phyloP scores from a whole-genome alignment of 2,797 vertebrate genomes.

The Alosa sapidissima region DNA sequence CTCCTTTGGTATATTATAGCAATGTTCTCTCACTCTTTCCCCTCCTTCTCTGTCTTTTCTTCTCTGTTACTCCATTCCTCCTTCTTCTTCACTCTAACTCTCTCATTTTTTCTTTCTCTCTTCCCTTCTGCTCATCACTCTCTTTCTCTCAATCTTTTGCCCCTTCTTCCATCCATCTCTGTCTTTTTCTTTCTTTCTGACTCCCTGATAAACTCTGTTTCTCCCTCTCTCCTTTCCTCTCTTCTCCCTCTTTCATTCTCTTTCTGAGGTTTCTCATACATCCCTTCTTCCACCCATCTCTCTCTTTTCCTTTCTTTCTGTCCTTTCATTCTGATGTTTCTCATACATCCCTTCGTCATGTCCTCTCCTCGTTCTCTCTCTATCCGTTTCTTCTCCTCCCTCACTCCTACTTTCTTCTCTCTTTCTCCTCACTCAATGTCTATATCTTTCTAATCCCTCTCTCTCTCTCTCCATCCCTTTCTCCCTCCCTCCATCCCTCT shows the following conservation, averaged over 20 bases:
- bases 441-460: too few species aligned
- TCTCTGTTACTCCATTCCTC: neutral
- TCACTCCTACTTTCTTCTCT: neutral
- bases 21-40: neutral
- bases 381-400: neutral
- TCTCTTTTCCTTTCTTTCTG: neutral
- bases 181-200: too few species aligned
- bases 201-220: too few species aligned
- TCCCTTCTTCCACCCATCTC: too few species aligned
- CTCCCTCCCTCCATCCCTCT: neutral
- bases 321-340: neutral
- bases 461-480: neutral
- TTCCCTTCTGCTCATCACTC: too few species aligned
- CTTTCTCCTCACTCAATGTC: neutral
- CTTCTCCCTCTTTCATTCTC: neutral
- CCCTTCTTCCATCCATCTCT: too few species aligned
- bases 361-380: neutral
- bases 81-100: neutral
- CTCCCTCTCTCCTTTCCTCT: neutral
- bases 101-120: neutral
- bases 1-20: neutral
- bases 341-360: neutral
- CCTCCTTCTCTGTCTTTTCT: neutral
- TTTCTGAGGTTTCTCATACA: neutral
- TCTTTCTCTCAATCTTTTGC: neutral